phyloP scores from a whole-genome alignment of 2,113 vertebrate species.

The Aldabrachelys gigantea region DNA sequence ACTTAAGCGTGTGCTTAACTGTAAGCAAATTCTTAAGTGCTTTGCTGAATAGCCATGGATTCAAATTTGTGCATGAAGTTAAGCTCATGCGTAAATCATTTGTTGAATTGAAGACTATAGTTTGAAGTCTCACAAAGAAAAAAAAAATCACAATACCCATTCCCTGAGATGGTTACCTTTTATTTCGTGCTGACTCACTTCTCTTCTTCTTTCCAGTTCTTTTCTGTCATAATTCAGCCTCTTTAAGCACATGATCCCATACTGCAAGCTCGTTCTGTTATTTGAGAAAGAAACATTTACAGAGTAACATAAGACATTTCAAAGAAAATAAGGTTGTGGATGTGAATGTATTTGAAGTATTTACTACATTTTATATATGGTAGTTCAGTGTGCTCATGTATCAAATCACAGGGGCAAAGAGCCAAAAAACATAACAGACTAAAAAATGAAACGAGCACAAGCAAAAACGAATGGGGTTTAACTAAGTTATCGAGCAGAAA shows the following conservation, averaged over 20 bases:
- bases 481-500: conserved; percentile 7
- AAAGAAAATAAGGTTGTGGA: conserved; percentile 45
- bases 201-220: conserved; percentile 95
- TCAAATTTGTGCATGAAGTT: not conserved
- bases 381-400: not conserved
- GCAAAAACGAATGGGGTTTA: not conserved
- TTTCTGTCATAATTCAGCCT: conserved; percentile 99
- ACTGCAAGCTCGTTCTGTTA: conserved; percentile 97
- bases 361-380: conserved; percentile 2
- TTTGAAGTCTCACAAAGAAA: conserved; percentile 40
- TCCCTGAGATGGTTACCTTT: conserved; percentile 84
- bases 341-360: conserved; percentile 32
- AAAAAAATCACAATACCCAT: conserved; percentile 47
- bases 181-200: conserved; percentile 97
- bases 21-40: not conserved
- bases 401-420: not conserved
- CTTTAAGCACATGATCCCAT: conserved; percentile 99
- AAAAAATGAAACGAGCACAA: conserved; percentile 39
- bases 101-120: conserved; percentile 31
- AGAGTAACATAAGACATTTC: not conserved
- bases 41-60: not conserved
- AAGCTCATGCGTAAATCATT: conserved; percentile 38
- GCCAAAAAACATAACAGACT: conserved; percentile 6
- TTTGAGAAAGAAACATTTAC: conserved; percentile 62
- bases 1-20: conserved; percentile 13